These are phyloP conservation scores for Stictocephala bisonia DNA, from an alignment of 2,888 invertebrate genomes.

Conservation along the genomic window DNA sequence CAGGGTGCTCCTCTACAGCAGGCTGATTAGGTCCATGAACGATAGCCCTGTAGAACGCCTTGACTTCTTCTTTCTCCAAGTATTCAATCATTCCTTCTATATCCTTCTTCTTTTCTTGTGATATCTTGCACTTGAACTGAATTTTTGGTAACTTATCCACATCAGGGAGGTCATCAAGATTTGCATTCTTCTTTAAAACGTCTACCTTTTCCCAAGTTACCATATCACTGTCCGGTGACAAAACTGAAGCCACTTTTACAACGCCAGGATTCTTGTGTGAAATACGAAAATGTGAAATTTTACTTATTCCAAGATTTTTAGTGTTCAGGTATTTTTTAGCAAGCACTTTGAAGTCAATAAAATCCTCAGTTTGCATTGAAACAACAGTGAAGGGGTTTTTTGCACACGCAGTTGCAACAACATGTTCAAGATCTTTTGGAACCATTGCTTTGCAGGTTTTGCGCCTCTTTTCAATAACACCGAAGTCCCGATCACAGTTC, in stretches of 20 bases:
- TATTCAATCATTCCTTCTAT: conserved; percentile 39
- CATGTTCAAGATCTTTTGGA: conserved; percentile 41
- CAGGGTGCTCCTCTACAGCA: conserved; percentile 22
- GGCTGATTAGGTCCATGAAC: conserved; percentile 12
- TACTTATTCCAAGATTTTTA: conserved; percentile 37
- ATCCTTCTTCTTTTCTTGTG: conserved; percentile 43
- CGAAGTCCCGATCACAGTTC: conserved; percentile 50
- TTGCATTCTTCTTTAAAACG: conserved; percentile 46
- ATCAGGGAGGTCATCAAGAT: conserved; percentile 40
- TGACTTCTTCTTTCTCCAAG: conserved; percentile 42
- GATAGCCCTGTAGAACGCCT: conserved; percentile 38
- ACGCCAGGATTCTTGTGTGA: conserved; percentile 34
- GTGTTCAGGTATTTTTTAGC: conserved; percentile 43
- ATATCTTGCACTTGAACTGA: conserved; percentile 36
- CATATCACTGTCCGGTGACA: conserved; percentile 16
- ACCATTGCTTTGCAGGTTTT: conserved; percentile 45
- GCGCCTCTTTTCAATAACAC: conserved; percentile 49
- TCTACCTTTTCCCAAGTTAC: conserved; percentile 33
- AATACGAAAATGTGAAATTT: conserved; percentile 39
- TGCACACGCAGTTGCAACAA: conserved; percentile 32
- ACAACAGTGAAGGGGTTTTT: conserved; percentile 41
- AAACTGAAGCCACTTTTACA: conserved; percentile 44
- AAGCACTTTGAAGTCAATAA: conserved; percentile 42
- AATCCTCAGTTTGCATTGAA: conserved; percentile 42
- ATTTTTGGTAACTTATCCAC: conserved; percentile 37